These are phyloP conservation scores for Agrochola lychnidis DNA, from an alignment of 2,888 invertebrate genomes.

Conservation along the genomic window DNA sequence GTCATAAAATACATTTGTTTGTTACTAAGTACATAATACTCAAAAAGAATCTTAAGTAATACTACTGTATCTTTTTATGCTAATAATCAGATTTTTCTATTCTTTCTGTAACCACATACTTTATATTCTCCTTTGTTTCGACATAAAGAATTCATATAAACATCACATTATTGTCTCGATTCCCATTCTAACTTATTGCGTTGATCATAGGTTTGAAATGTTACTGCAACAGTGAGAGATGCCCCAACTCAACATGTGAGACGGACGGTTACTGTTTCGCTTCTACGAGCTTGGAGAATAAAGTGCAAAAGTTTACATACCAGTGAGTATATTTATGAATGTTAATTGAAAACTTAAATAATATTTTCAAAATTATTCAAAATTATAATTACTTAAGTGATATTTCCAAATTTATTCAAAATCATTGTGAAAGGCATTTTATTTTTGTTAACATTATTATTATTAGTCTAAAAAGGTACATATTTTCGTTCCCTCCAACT, in stretches of 20 bases:
- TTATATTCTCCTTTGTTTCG: not conserved
- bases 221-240: conserved; percentile 96
- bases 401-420: conserved; percentile 47
- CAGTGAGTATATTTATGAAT: conserved; percentile 91
- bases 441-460: conserved; percentile 19
- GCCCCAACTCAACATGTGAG: conserved; percentile 95
- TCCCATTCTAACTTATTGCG: conserved; percentile 18
- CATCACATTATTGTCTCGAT: not conserved
- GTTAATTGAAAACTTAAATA: not conserved
- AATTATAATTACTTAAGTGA: conserved; percentile 1
- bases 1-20: not conserved
- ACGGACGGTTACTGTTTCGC: conserved; percentile 97
- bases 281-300: conserved; percentile 92
- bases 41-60: not conserved
- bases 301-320: conserved; percentile 92
- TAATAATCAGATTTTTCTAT: not conserved
- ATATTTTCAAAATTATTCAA: conserved; percentile 30
- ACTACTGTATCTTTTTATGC: not conserved
- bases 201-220: conserved; percentile 93
- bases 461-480: conserved; percentile 66
- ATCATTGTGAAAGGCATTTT: conserved; percentile 31
- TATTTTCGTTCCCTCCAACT: conserved; percentile 63
- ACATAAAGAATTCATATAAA: not conserved
- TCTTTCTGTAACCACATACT: not conserved
- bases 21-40: not conserved